Conservation (phyloP, 64 coral and sea anemone species). For the Anthopleura sola region DNA sequence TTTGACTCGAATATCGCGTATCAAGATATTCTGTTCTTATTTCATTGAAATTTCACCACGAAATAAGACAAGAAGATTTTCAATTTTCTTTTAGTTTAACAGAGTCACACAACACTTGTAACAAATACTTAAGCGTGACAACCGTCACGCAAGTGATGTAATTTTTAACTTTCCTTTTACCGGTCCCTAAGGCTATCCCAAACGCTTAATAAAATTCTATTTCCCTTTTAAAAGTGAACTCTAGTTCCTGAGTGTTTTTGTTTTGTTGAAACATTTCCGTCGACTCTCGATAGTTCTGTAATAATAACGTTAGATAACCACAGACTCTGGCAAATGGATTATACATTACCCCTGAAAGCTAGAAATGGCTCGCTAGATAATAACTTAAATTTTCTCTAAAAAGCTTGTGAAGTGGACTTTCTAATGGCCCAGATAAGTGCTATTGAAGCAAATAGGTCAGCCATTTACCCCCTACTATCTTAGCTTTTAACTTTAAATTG, state of each 20-base stretch:
- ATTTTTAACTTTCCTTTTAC: background rate
- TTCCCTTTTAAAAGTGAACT: background rate
- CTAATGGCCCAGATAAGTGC: slow-evolving; percentile 1
- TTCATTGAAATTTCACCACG: too few relatives aligned
- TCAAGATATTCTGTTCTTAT: too few relatives aligned
- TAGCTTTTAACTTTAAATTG: background rate
- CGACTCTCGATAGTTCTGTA: background rate
- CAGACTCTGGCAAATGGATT: background rate
- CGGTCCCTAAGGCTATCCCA: background rate
- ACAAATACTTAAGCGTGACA: background rate
- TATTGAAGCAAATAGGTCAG: background rate
- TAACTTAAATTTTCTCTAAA: background rate
- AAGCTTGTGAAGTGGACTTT: slow-evolving; percentile 9
- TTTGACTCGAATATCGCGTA: background rate
- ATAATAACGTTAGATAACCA: background rate
- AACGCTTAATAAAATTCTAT: background rate
- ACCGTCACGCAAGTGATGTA: background rate
- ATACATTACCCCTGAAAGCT: background rate
- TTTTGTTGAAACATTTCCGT: slow-evolving; percentile 1
- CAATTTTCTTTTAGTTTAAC: background rate
- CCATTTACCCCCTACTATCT: background rate
- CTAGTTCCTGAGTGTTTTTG: background rate
- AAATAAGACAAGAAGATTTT: background rate
- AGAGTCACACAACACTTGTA: background rate
- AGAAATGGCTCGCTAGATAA: background rate